A percentile compares a stretch with the other conserved stretches of the same genome.
Evolutionary conservation across 2,113 vertebrate genomes (phyloP).

Genomic region (Polypterus bichir): DNA sequence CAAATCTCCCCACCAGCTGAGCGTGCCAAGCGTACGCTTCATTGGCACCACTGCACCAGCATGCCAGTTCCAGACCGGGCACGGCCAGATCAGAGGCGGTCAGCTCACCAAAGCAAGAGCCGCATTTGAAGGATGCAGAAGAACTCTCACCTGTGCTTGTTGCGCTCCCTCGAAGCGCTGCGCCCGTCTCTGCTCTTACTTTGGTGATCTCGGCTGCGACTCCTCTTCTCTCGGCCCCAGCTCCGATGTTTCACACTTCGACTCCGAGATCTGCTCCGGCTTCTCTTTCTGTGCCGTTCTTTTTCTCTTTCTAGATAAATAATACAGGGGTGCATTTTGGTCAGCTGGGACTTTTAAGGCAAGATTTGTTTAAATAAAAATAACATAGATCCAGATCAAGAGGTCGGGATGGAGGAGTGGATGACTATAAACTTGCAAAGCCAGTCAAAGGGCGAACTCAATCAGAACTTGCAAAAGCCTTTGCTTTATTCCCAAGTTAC

Average conservation of each 20-base stretch:
- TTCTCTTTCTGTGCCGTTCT: conserved; percentile 44
- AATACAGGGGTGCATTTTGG: too few species aligned
- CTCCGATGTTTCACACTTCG: conserved; percentile 41
- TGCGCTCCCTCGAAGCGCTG: conserved; percentile 47
- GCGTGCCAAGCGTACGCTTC: too few species aligned
- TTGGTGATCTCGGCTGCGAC: conserved; percentile 31
- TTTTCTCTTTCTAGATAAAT: conserved; percentile 41
- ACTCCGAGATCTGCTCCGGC: conserved; percentile 33
- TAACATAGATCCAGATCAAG: too few species aligned
- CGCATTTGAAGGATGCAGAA: neutral
- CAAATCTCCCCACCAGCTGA: too few species aligned
- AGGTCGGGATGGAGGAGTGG: too few species aligned
- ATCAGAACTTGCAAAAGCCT: too few species aligned
- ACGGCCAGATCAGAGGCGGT: neutral
- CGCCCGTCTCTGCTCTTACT: conserved; percentile 38
- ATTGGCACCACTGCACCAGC: too few species aligned
- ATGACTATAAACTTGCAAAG: too few species aligned
- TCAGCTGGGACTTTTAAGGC: neutral
- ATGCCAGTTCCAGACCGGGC: too few species aligned
- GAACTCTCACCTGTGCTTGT: conserved; percentile 43
- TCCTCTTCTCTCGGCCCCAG: conserved; percentile 47
- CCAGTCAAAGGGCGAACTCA: too few species aligned
- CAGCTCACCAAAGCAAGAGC: neutral
- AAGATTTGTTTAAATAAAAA: neutral
- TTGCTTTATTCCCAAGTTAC: too few species aligned